These are phyloP conservation scores for Corythoichthys haematopterus DNA, from an alignment of 2,113 vertebrate genomes.

Conservation along the genomic window DNA sequence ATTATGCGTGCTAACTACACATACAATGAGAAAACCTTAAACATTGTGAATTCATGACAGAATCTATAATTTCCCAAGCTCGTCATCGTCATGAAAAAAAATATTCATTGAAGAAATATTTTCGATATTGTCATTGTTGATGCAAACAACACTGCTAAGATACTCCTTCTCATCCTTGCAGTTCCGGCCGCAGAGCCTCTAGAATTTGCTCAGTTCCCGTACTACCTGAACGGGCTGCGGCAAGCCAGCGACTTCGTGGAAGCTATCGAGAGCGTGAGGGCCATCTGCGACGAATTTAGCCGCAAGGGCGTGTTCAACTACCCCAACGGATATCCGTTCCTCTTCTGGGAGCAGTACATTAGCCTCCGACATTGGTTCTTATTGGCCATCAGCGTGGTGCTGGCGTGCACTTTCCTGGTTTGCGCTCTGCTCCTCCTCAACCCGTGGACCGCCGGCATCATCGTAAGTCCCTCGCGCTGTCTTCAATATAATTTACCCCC, in stretches of 20 bases:
- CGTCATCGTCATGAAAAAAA: too few relatives aligned
- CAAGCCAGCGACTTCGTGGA: conserved; percentile 97
- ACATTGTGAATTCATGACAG: too few relatives aligned
- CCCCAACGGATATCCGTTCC: conserved; percentile 95
- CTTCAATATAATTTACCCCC: conserved; percentile 28
- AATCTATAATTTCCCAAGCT: too few relatives aligned
- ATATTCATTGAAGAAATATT: too few relatives aligned
- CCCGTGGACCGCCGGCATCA: conserved; percentile 97
- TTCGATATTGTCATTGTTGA: too few relatives aligned
- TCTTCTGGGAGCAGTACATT: conserved; percentile 99
- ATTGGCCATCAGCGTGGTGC: conserved; percentile 90
- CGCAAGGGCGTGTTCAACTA: conserved; percentile 89
- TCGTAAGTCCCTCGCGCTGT: conserved; percentile 80
- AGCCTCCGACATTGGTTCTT: conserved; percentile 96
- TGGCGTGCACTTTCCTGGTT: conserved; percentile 95
- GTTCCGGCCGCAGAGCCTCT: conserved; percentile 92
- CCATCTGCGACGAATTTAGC: conserved; percentile 88
- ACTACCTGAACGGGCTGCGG: conserved; percentile 96
- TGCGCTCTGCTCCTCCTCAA: conserved; percentile 96
- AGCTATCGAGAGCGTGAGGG: conserved; percentile 90
- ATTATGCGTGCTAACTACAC: too few relatives aligned
- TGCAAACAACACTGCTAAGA: too few relatives aligned
- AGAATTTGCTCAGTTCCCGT: conserved; percentile 97
- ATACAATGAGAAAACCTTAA: too few relatives aligned
- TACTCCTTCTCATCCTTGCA: conserved; percentile 40